Evolutionary conservation across 2,888 invertebrate species (phyloP), one percentile per base, ranked within the genome.

Genomic region (Caenorhabditis sp.): DNA sequence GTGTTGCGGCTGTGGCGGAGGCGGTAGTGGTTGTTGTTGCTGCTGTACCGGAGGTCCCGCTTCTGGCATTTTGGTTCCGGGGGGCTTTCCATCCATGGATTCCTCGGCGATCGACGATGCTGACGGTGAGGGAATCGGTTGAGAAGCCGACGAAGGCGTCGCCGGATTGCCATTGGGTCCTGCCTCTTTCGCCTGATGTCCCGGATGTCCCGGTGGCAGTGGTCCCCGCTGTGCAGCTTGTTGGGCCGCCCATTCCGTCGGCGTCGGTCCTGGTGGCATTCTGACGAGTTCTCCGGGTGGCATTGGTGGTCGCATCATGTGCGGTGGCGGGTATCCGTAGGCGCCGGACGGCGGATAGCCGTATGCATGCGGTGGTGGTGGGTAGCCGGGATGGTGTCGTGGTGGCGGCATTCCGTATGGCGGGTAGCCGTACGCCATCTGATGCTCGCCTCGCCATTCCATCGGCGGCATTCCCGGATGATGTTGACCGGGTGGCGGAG

Each of bases 241-340:
- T 60, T 85, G 85, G 1, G 84, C 83, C 0, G 88, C 85, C 88
- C 88, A 88, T 72, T 88, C 88, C 18, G 85, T 68, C 0, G 88
- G 88, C 20, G 72, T 86, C 20, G 82, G 84, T 53, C 88, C 88
- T 5, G 85, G 85, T 35, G 88, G 88, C 85, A 88, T 86, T 58
- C 85, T 53, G 11, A 88, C 88, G 70, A 88, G 47, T 20, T 88
- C 88, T 1, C 56, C 51, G 2, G 74, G 72, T 24, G 74, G 82
- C 69, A 76, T 72, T n/a, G 79, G 80, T 22, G 85, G 83, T 44
- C 87, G 69, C 86, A 87, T 87, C 85, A 85, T 85, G 1, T 78
- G 58, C 18, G 28, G 60, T 13, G 71, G 71, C 0, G 80, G 74
- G 32, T 74, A 64, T 11, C 64, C 64, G 18, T 64, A 69, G 1